Evolutionary conservation across 2,113 vertebrate genomes (phyloP), one percentile per base, ranked within the genome.

Genomic region (Eolophus roseicapilla): DNA sequence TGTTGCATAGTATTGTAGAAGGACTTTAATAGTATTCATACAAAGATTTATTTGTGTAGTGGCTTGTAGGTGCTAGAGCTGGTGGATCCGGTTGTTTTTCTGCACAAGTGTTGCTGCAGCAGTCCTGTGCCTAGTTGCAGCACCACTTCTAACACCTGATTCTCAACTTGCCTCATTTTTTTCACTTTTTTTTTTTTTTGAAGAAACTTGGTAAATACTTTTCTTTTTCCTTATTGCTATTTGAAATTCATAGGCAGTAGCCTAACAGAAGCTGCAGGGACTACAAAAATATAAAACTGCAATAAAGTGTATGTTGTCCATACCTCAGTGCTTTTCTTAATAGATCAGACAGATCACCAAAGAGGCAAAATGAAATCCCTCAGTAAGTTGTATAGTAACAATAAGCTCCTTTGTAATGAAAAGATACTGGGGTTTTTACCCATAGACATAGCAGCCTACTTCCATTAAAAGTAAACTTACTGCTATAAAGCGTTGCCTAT

Each of bases 311-410:
- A 46, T 76, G 92, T 92, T 96, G 90, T 86, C 95, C 86, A 79
- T 94, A 97, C 86, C 83, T 96, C 88, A 86, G 79, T 96, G 92
- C 88, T 95, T 96, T 97, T 47, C 90, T 85, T 95, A 81, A 95
- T 89, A 85, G 90, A 97, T 93, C 93, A 95, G 65, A 82, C 76
- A 86, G 92, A 95, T 97, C 92, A 91, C 88, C 73, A 90, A 84
- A 96, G 83, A 88, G 80, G 71, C 82, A 63, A 80, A 96, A 88
- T 90, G 91, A 94, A 97, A 95, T 95, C 92, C 93, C 93, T 68
- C 65, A 53, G 53, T 84, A 96, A 95, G 62, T 93, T 23, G 16
- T 93, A 77, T n/a, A 73, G 87, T 86, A 84, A 96, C 94, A 95
- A 85, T 96, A 95, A 95, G 70, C 63, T 88, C 25, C 74, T 95